Base-by-base conservation (phyloP, 2,113 vertebrate genomes). In the Puffinus mauretanicus region DNA sequence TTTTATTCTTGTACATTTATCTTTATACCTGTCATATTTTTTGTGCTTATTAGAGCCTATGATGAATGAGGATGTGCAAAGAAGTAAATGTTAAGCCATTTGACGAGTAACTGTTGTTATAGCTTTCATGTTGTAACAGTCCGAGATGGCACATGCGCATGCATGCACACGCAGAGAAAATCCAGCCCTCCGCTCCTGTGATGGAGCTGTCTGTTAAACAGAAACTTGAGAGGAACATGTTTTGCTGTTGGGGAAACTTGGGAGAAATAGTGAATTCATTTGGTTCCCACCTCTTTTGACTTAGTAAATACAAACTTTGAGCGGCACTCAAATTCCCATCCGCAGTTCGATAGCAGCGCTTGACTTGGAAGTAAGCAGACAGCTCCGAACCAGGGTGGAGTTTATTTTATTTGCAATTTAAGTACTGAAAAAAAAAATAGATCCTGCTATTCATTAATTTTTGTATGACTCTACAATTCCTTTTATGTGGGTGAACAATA, bases 381-480 rank as follows among this genome's bases (percentile, higher is more conserved):
- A 98, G 84, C 80, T 98, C 96, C 61, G 25, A 97, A 93, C 92
- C 97, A 97, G 97, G 96, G 69, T 97, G 97, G 98, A 97, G 95
- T 97, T 93, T 97, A 89, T 98, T 98, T 97, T 96, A 91, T 88
- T 88, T 87, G 86, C 97, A 90, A 82, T 97, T 94, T 84, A 93
- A 98, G 93, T 82, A 82, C 85, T 80, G 57, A 97, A 97, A 98
- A 98, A 97, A 97, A 98, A 98, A 99, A 98, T 99, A 99, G 99
- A 99, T 99, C 99, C 99, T 99, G 99, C 99, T 99, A 99, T 99
- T 99, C 98, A 98, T 98, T 98, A 97, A 94, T 98, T 97, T 97
- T 94, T 95, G 77, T 98, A 94, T 94, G 93, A 97, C 91, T 97
- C 85, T 96, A 97, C 95, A 97, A 6, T 97, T 95, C 95, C 85